phyloP scores from a whole-genome alignment of 2,797 vertebrate genomes.

The Poeciliopsis turneri region DNA sequence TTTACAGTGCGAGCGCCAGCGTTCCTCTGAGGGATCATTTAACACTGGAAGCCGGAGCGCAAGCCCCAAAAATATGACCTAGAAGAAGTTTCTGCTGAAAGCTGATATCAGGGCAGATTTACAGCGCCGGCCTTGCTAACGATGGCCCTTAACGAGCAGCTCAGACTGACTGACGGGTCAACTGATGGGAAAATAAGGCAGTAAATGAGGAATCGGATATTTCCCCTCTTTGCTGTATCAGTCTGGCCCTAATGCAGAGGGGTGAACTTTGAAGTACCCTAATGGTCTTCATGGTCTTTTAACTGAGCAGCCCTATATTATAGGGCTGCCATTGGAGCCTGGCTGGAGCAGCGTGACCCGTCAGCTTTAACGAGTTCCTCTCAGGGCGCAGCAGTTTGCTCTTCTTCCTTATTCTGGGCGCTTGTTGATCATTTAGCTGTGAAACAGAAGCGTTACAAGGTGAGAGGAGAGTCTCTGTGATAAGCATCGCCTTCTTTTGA shows the following conservation, averaged over 20 bases:
- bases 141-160: conserved; percentile 70
- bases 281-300: conserved; percentile 79
- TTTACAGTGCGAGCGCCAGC: conserved; percentile 48
- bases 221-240: conserved; percentile 66
- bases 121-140: conserved; percentile 64
- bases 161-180: conserved; percentile 67
- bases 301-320: conserved; percentile 76
- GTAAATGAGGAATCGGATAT: conserved; percentile 71
- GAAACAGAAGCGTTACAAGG: conserved; percentile 10
- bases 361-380: conserved; percentile 78
- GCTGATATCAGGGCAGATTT: conserved; percentile 70
- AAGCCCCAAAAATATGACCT: conserved; percentile 84
- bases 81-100: conserved; percentile 83
- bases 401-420: conserved; percentile 63
- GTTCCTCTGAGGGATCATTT: conserved; percentile 61
- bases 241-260: conserved; percentile 57
- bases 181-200: conserved; percentile 64
- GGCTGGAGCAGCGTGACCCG: conserved; percentile 75
- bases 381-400: conserved; percentile 67
- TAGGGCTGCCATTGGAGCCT: conserved; percentile 78
- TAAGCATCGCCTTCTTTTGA: background rate
- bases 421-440: conserved; percentile 67
- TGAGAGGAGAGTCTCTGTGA: conserved; percentile 16
- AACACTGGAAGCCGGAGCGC: conserved; percentile 56
- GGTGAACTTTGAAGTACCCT: conserved; percentile 81